phyloP scores from a whole-genome alignment of 2,888 invertebrate species.

The Ectemnius cavifrons region DNA sequence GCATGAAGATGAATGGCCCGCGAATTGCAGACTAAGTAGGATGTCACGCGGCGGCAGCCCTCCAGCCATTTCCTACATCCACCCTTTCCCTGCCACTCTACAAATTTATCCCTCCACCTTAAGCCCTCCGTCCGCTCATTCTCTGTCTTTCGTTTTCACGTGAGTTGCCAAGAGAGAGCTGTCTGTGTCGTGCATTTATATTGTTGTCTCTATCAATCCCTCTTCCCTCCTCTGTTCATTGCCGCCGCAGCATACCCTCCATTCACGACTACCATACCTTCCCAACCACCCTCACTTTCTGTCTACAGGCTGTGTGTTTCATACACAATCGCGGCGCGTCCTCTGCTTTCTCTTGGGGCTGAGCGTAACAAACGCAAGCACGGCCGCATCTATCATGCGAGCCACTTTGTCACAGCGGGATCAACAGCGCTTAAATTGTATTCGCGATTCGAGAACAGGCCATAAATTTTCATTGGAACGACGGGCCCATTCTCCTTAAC shows the following conservation, averaged over 20 bases:
- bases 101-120: conserved; percentile 27
- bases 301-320: conserved; percentile 1
- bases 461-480: conserved; percentile 66
- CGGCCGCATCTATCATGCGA: conserved; percentile 69
- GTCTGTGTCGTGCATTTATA: conserved; percentile 17
- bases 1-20: conserved; percentile 63
- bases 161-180: conserved; percentile 22
- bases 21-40: conserved; percentile 67
- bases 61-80: conserved; percentile 45
- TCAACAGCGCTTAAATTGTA: conserved; percentile 73
- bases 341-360: conserved; percentile 26
- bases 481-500: conserved; percentile 64
- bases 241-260: conserved; percentile 26
- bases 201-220: conserved; percentile 9
- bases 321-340: neutral
- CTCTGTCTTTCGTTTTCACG: conserved; percentile 12
- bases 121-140: conserved; percentile 12
- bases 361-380: conserved; percentile 57
- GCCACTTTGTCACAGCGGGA: conserved; percentile 72
- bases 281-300: conserved; percentile 15
- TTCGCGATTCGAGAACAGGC: conserved; percentile 68
- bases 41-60: conserved; percentile 58
- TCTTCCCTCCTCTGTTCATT: conserved; percentile 33
- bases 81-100: conserved; percentile 21
- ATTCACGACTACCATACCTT: conserved; percentile 20